Conservation (phyloP, 2,888 invertebrate genomes). For the Sinelater perroti region DNA sequence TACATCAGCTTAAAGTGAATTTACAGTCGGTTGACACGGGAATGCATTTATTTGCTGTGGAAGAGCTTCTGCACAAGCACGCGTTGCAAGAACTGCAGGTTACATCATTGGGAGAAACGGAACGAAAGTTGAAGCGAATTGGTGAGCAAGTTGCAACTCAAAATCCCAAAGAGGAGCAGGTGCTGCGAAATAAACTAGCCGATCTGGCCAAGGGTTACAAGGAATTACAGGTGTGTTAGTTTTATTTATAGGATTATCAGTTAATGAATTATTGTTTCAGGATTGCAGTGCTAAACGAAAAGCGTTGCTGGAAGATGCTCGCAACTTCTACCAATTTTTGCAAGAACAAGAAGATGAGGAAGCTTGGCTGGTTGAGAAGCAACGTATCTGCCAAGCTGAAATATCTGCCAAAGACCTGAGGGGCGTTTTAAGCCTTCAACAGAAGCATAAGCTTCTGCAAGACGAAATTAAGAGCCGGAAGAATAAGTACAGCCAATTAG, state of each 20-base stretch:
- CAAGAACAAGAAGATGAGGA: conserved; percentile 98
- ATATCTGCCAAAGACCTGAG: conserved; percentile 92
- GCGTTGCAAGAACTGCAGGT: conserved; percentile 91
- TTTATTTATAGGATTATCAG: too few relatives aligned
- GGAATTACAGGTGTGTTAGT: conserved; percentile 63
- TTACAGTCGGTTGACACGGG: conserved; percentile 87
- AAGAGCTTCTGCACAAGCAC: conserved; percentile 94
- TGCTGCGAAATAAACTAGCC: conserved; percentile 76
- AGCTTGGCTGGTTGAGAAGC: conserved; percentile 95
- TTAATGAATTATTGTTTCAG: conserved; percentile 54
- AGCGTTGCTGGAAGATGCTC: conserved; percentile 87
- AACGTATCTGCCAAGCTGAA: conserved; percentile 91
- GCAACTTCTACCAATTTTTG: conserved; percentile 93
- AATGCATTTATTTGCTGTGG: conserved; percentile 92
- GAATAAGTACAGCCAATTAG: conserved; percentile 77
- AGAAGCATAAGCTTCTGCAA: conserved; percentile 89
- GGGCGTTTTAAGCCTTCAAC: conserved; percentile 87
- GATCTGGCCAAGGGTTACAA: conserved; percentile 82
- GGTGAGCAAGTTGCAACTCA: conserved; percentile 61
- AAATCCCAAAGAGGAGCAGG: conserved; percentile 65
- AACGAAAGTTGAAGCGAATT: conserved; percentile 78
- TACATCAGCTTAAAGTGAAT: conserved; percentile 82
- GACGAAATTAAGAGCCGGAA: conserved; percentile 88
- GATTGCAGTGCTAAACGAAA: conserved; percentile 81
- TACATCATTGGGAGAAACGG: conserved; percentile 86